Base-by-base conservation (phyloP, 2,797 vertebrate genomes). In the Pelobates cultripes region DNA sequence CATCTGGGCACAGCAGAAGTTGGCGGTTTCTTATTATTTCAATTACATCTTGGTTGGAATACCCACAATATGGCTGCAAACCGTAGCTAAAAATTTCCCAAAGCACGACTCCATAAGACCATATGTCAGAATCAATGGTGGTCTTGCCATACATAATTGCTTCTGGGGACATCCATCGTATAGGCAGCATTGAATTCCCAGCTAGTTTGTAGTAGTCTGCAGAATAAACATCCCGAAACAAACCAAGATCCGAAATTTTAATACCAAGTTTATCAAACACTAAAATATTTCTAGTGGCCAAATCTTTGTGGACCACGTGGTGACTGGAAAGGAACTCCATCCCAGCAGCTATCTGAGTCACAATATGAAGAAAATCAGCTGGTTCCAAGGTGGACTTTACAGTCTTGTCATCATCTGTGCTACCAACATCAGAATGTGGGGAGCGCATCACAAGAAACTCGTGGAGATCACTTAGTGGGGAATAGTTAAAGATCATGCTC, bases 61-160 rank as follows among this genome's bases (percentile, higher is more conserved):
- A 98, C 78, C 98, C 97, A 47, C 97, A 99, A 79, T 99, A 99
- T 0, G 98, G 98, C 89, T 99, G 98, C 82, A 99, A 92, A 82
- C 98, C 98, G 0, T 98, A 98, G 90, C 97, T 98, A 89, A 97
- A 99, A 78, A 97, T 96, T 92, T 99, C 98, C 98, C 98, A 99
- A 64, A 98, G 86, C 68, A 99, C 90, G 83, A 99, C 97, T 0
- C 97, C 97, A 0, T 96, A 99, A 2, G 98, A 96, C 98, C 98
- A 99, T 89, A 99, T 96, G 91, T 99, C 97, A 0, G 98, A 98
- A 90, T 99, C 97, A 2, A 95, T 92, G 73, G 96, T 96, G 89
- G 98, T 96, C 87, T 97, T 98, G 60, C 97, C 97, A 2, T 96
- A 98, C 86, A 93, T 91, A 41, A 99, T 94, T 4, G 97, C 97